Evolutionary conservation across 2,888 invertebrate genomes (phyloP).

Genomic region (Hymenopus coronatus): DNA sequence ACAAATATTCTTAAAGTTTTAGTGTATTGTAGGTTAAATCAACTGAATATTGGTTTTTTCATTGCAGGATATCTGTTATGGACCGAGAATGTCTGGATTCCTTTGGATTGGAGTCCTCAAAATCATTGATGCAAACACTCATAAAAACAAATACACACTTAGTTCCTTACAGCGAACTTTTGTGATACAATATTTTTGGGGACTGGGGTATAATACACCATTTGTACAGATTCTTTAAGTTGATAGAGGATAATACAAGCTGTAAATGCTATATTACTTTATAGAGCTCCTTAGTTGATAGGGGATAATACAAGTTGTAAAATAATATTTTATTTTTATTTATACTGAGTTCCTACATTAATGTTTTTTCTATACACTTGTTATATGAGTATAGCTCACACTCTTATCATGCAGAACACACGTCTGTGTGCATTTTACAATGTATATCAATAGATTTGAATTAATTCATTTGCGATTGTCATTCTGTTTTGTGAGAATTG

Average conservation of each 20-base stretch:
- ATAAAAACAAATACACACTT: constrained; percentile 47
- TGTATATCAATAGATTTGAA: no score
- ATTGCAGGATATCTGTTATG: constrained; percentile 58
- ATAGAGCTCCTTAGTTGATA: neutral
- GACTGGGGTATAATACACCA: neutral
- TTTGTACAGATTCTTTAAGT: neutral
- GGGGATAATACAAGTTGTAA: neutral
- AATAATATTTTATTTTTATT: neutral
- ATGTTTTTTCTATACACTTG: no score
- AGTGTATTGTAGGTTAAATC: neutral
- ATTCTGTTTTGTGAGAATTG: no score
- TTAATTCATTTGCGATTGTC: no score
- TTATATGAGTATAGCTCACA: no score
- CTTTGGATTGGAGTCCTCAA: constrained; percentile 59
- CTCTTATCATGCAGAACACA: no score
- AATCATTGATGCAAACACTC: constrained; percentile 50
- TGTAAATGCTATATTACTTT: neutral
- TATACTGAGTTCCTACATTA: neutral
- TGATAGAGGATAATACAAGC: neutral
- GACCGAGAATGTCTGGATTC: constrained; percentile 56
- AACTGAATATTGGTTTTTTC: constrained; percentile 17
- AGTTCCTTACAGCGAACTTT: constrained; percentile 7
- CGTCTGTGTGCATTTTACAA: no score
- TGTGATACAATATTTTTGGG: neutral
- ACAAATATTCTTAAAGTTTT: neutral